Percentiles rank a stretch among this genome's conserved stretches.
These are phyloP conservation scores for Odobenus rosmarus DNA, from an alignment of 2,113 vertebrate species.

Conservation along the genomic window DNA sequence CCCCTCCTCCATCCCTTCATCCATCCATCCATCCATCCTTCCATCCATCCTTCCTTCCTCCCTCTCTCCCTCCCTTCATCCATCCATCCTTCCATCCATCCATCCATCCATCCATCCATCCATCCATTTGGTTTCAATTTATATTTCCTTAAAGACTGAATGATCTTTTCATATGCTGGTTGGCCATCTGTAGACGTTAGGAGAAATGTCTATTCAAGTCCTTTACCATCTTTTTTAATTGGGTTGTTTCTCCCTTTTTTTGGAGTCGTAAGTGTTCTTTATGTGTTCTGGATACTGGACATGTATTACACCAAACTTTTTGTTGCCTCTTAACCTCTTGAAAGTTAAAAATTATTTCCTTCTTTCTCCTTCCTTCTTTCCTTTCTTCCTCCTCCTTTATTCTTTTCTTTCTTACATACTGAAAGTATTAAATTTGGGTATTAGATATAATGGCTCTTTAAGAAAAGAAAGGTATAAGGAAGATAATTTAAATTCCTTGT, in stretches of 20 bases:
- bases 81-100: not conserved
- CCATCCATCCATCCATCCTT: too few species aligned
- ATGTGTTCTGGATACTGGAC: not conserved
- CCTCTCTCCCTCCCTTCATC: accelerated
- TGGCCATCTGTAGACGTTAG: not conserved
- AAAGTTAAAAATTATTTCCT: not conserved
- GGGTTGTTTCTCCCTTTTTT: not conserved
- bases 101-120: too few species aligned
- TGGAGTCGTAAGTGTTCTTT: not conserved
- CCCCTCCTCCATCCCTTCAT: too few species aligned
- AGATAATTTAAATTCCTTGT: not conserved
- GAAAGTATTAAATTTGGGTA: not conserved
- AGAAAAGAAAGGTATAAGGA: not conserved
- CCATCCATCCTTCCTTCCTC: too few species aligned
- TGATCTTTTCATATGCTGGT: not conserved
- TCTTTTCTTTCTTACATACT: not conserved
- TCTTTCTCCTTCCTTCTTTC: not conserved
- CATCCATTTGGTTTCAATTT: not conserved
- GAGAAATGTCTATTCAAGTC: not conserved
- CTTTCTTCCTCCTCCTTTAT: not conserved
- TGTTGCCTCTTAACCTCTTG: not conserved
- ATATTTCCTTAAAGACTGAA: not conserved
- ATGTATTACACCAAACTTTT: not conserved
- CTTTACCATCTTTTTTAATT: not conserved
- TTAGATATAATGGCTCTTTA: not conserved